Conservation (phyloP, 2,797 vertebrate species). For the Tauraco hartlaubi region DNA sequence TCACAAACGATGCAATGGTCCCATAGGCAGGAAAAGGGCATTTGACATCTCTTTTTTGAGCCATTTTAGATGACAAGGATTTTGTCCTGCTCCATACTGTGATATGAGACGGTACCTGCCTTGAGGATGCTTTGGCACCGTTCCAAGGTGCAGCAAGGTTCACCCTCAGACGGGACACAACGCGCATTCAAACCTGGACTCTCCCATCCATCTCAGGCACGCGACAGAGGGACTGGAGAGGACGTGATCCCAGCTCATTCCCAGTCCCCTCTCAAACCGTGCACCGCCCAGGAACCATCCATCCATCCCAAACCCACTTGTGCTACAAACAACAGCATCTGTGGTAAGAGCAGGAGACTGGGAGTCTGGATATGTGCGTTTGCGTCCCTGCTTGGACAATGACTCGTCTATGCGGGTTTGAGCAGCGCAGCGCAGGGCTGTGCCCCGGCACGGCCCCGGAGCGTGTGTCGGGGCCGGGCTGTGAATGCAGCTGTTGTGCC, state of each 20-base stretch:
- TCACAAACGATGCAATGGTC: background rate
- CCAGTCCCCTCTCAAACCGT: background rate
- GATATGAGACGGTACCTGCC: background rate
- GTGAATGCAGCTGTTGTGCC: background rate
- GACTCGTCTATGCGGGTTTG: background rate
- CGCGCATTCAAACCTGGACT: rapidly evolving
- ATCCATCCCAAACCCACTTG: background rate
- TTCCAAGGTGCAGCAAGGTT: background rate
- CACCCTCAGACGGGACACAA: background rate
- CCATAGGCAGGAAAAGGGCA: background rate
- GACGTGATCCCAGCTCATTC: background rate
- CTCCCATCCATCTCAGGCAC: background rate
- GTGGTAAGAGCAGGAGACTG: slow-evolving; percentile 26
- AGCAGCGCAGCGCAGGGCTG: background rate
- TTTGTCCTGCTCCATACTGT: background rate
- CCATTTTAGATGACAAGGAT: background rate
- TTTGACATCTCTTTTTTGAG: background rate
- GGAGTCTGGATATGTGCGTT: background rate
- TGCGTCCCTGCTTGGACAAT: background rate
- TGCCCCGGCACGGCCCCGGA: rapidly evolving
- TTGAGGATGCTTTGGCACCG: background rate
- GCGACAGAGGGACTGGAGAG: background rate
- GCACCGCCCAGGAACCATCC: background rate
- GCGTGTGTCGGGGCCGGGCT: background rate
- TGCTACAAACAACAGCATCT: background rate